Evolutionary conservation across 2,888 invertebrate genomes (phyloP).

Genomic region (Dasysyrphus tricinctus): DNA sequence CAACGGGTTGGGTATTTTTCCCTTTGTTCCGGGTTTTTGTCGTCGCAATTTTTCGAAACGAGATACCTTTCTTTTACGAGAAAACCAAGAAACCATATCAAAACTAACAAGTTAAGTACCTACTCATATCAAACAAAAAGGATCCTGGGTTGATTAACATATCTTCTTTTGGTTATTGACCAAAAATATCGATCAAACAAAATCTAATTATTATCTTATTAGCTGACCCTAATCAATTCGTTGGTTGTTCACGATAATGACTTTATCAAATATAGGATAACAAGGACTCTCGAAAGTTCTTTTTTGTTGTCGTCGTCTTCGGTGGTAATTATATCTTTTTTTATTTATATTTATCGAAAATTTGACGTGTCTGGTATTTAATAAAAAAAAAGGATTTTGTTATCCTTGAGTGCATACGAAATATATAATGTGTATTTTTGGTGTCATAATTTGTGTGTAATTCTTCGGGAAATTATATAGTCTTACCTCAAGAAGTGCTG

Average conservation of each 20-base stretch:
- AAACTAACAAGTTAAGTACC: background rate
- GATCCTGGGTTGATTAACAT: conserved; percentile 16
- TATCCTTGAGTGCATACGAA: conserved; percentile 1
- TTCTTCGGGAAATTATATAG: background rate
- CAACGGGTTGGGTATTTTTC: conserved; percentile 16
- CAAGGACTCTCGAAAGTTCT: conserved; percentile 43
- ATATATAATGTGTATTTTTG: background rate
- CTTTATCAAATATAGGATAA: conserved; percentile 43
- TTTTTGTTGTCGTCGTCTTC: conserved; percentile 26
- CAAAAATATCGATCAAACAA: conserved; percentile 45
- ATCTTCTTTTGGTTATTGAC: conserved; percentile 8
- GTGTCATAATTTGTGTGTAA: background rate
- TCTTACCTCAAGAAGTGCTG: background rate
- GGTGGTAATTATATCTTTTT: background rate
- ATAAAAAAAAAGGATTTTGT: background rate
- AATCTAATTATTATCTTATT: conserved; percentile 17
- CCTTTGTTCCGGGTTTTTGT: conserved; percentile 38
- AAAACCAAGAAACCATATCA: conserved; percentile 29
- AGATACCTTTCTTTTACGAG: conserved; percentile 24
- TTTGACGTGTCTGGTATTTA: background rate
- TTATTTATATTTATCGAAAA: background rate
- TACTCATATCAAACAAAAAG: conserved; percentile 52
- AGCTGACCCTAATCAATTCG: conserved; percentile 13
- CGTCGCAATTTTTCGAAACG: conserved; percentile 25
- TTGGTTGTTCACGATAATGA: conserved; percentile 35